A percentile compares a stretch with the other conserved stretches of the same genome.
These are phyloP conservation scores for Riparia riparia DNA, from an alignment of 2,113 vertebrate species.

Conservation along the genomic window DNA sequence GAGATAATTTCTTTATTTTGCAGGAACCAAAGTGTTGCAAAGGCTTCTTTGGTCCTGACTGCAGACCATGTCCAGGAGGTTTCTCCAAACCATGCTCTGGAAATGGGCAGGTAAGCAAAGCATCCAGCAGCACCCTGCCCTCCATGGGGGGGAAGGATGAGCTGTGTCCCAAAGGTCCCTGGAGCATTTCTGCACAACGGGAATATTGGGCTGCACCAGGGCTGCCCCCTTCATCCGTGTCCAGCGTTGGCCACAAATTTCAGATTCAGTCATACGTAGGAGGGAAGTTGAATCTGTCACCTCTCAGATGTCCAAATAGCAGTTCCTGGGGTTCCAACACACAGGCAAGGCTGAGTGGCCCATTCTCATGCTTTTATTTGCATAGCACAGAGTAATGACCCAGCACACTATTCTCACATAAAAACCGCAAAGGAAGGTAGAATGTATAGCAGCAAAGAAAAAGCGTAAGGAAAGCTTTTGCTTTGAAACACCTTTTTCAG, in stretches of 20 bases:
- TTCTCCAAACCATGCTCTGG: slow-evolving; percentile 84
- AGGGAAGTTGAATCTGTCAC: neutral
- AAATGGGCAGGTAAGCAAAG: slow-evolving; percentile 83
- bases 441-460: neutral
- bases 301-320: neutral
- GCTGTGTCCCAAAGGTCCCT: neutral
- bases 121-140: neutral
- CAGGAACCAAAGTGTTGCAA: slow-evolving; percentile 87
- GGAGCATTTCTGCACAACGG: neutral
- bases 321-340: neutral
- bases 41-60: slow-evolving; percentile 91
- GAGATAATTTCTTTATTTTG: neutral
- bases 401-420: neutral
- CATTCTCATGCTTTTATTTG: neutral
- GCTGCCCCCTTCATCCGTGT: neutral
- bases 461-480: neutral
- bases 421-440: neutral
- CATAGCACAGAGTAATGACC: neutral
- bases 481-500: neutral
- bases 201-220: neutral
- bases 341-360: neutral
- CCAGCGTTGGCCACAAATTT: neutral
- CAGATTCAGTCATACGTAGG: neutral
- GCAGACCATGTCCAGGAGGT: slow-evolving; percentile 87
- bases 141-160: accelerated